A percentile compares a stretch with the other conserved stretches of the same genome.
phyloP scores from a whole-genome alignment of 2,888 invertebrate genomes.

The Chaitophorus viminalis region DNA sequence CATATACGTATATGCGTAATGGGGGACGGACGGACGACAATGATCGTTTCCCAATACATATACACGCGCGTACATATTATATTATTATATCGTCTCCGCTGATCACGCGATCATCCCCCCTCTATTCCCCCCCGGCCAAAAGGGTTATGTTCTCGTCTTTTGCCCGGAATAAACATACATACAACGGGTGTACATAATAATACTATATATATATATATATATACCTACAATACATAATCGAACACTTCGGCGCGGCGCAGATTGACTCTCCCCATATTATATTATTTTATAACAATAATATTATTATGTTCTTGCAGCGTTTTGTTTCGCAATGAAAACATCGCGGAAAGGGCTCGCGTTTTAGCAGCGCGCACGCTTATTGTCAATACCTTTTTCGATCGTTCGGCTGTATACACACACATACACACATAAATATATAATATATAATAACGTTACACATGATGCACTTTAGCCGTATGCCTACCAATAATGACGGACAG shows the following conservation, averaged over 20 bases:
- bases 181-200: too few species aligned
- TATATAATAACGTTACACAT: not conserved
- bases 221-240: too few species aligned
- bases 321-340: conserved; percentile 24
- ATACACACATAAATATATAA: too few species aligned
- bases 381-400: not conserved
- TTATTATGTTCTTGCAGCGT: not conserved
- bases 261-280: conserved; percentile 31
- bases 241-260: too few species aligned
- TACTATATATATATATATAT: too few species aligned
- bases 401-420: not conserved
- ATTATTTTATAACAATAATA: not conserved
- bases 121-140: not conserved
- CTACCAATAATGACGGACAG: not conserved
- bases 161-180: conserved; percentile 3
- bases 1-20: not conserved
- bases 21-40: not conserved
- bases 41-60: conserved; percentile 2
- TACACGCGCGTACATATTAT: too few species aligned
- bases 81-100: not conserved
- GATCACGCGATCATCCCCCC: conserved; percentile 16
- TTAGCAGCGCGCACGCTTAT: not conserved
- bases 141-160: conserved; percentile 18
- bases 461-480: not conserved
- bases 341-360: not conserved